A percentile compares a stretch with the other conserved stretches of the same genome.
These are phyloP conservation scores for Tragopan temminckii DNA, from an alignment of 2,797 vertebrate species.

Conservation along the genomic window DNA sequence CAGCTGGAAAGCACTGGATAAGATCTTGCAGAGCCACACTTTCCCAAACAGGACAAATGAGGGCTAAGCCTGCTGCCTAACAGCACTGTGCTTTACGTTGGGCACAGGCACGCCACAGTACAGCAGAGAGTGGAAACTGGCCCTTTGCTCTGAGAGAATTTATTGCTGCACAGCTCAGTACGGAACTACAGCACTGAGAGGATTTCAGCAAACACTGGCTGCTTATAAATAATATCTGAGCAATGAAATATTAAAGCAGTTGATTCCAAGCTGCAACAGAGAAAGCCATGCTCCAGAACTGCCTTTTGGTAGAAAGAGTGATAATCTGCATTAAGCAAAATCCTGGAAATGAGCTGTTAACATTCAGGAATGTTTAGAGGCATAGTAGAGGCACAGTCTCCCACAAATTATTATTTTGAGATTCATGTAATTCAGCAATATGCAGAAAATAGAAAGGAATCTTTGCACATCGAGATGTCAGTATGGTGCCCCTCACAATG, in stretches of 20 bases:
- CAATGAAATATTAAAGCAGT: slow-evolving; percentile 17
- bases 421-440: background rate
- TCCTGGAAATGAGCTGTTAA: background rate
- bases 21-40: background rate
- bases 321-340: background rate
- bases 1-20: background rate
- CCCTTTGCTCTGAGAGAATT: background rate
- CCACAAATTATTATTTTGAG: background rate
- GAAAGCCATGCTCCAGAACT: background rate
- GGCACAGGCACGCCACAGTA: background rate
- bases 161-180: background rate
- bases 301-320: background rate
- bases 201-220: slow-evolving; percentile 5
- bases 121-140: background rate
- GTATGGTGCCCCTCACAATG: background rate
- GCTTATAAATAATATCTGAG: slow-evolving; percentile 44
- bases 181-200: background rate
- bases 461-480: background rate
- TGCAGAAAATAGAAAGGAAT: background rate
- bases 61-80: background rate
- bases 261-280: background rate
- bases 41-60: background rate
- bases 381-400: background rate
- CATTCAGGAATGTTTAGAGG: background rate
- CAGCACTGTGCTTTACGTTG: background rate